Base-by-base conservation (phyloP, 2,113 vertebrate genomes). In the Eurypyga helias region DNA sequence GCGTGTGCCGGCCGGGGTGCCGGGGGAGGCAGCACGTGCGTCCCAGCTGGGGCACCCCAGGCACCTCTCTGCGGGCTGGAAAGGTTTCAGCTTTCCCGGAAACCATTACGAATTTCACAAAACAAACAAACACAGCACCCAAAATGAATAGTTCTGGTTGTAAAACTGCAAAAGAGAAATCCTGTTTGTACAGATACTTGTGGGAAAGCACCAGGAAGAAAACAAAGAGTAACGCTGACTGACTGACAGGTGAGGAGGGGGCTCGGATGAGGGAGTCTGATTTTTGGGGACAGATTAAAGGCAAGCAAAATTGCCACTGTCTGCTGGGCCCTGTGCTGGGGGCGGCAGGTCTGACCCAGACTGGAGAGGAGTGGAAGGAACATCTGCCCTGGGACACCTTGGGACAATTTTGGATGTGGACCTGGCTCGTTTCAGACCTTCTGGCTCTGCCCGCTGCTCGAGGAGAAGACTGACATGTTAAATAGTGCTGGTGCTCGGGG, bases 351-450 rank as follows among this genome's bases (percentile, higher is more conserved):
- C 48, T 26, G 71, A 62, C 38, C 75, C 57, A 29, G 55, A 33
- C 9, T 0, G 1, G 69, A 48, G 48, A 6, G 2, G 60, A 75
- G 54, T n/a, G 23, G 17, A 3, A 34, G 55, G 34, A 49, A 20
- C 34, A 24, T 3, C 34, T 9, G 6, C 2, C 26, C 7, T 26
- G 57, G 41, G 41, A 64, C 25, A 51, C 58, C 52, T 7, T 31
- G 24, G 67, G 60, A 21, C 24, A 31, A 38, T n/a, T 72, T 5
- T 26, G 45, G 81, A 66, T 45, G 11, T 41, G 54, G 38, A 20
- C 20, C 45, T 2, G 1, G 45, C 26, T 52, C 0, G 0, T 15
- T 23, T 23, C 1, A 3, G 49, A 48, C 38, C 48, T 6, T 2
- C 16, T 1, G 1, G 18, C 57, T 62, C 75, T 79, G 65, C 55